Evolutionary conservation across 2,888 invertebrate species (phyloP).

Genomic region (Drosophila prolongata): DNA sequence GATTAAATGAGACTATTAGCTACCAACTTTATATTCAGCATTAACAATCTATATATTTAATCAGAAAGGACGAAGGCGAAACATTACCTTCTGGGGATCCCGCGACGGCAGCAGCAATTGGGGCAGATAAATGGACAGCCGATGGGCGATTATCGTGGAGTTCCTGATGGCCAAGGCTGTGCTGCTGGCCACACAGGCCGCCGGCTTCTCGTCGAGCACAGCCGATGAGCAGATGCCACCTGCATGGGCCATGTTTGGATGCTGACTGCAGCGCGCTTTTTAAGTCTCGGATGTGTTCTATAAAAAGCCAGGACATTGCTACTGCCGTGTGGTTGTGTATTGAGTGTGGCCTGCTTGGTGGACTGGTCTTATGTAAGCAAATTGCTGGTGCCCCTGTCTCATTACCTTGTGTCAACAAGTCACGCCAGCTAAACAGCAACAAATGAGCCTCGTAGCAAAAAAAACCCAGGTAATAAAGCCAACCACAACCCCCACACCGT

Average conservation of each 20-base stretch:
- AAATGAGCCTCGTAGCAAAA: constrained; percentile 41
- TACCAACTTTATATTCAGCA: too few species aligned
- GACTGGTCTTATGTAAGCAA: constrained; percentile 69
- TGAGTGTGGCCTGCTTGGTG: constrained; percentile 9
- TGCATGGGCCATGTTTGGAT: constrained; percentile 59
- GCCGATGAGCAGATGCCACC: constrained; percentile 14
- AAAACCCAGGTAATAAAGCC: not conserved
- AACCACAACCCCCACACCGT: constrained; percentile 2
- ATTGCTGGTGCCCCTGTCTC: constrained; percentile 61
- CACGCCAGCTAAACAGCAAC: constrained; percentile 58
- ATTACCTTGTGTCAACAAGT: constrained; percentile 78
- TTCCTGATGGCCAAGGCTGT: constrained; percentile 82
- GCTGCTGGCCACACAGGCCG: constrained; percentile 71
- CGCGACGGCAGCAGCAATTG: constrained; percentile 81
- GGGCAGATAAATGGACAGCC: constrained; percentile 88
- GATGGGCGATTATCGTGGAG: constrained; percentile 87
- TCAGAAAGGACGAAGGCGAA: too few species aligned
- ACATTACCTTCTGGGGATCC: constrained; percentile 88
- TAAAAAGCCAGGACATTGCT: constrained; percentile 51
- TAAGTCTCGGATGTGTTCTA: constrained; percentile 63
- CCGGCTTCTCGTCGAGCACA: constrained; percentile 49
- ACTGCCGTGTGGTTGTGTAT: constrained; percentile 7
- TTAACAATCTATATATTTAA: too few species aligned
- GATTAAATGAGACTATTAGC: too few species aligned
- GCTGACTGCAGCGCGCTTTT: constrained; percentile 50